These are phyloP conservation scores for Simalia tracyae DNA, from an alignment of 2,797 vertebrate genomes.

Conservation along the genomic window DNA sequence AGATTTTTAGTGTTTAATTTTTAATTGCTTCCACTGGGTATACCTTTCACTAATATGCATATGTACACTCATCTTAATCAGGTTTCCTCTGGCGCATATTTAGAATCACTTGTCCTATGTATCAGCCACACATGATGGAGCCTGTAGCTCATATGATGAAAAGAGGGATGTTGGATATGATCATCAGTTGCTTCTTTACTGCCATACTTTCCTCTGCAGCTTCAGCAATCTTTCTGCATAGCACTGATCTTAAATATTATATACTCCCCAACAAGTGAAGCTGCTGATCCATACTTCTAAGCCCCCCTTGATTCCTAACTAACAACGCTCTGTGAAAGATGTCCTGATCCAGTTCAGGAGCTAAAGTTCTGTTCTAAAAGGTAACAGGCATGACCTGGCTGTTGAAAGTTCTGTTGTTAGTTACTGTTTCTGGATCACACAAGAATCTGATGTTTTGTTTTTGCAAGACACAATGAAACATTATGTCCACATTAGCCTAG, in stretches of 20 bases:
- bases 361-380: neutral
- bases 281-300: neutral
- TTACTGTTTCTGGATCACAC: neutral
- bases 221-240: neutral
- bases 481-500: neutral
- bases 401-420: neutral
- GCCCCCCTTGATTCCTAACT: neutral
- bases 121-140: neutral
- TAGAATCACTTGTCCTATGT: neutral
- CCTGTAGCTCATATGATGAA: neutral
- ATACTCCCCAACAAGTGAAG: neutral
- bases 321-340: neutral
- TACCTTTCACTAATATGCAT: neutral
- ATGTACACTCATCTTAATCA: neutral
- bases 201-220: neutral
- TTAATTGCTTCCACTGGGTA: neutral
- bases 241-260: neutral
- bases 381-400: neutral
- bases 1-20: neutral
- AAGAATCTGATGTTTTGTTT: neutral
- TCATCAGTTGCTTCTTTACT: neutral
- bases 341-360: neutral
- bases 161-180: neutral
- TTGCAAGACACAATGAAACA: neutral
- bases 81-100: neutral